Evolutionary conservation across 92 coral and sea anemone species (phyloP).

Genomic region (Ricordea florida): DNA sequence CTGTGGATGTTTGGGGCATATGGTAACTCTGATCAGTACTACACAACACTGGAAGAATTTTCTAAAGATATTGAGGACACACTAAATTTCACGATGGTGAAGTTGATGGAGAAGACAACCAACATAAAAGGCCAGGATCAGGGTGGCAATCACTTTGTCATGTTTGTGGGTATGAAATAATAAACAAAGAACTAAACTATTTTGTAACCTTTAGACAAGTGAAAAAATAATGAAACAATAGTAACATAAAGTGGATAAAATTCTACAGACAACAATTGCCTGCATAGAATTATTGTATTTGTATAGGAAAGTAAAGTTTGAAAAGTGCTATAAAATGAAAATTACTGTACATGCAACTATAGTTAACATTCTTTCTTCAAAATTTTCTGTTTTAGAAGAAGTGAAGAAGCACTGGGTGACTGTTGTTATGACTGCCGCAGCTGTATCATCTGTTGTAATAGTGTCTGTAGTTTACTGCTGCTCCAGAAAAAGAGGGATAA

Average conservation of each 20-base stretch:
- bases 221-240: too few species aligned
- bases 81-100: not conserved
- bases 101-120: not conserved
- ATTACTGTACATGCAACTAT: not conserved
- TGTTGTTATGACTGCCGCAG: slow-evolving; percentile 59
- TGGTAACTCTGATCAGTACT: slow-evolving; percentile 21
- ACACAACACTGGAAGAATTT: not conserved
- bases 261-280: too few species aligned
- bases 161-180: too few species aligned
- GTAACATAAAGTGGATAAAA: too few species aligned
- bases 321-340: too few species aligned
- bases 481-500: slow-evolving; percentile 29
- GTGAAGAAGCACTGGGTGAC: slow-evolving; percentile 74
- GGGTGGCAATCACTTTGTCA: too few species aligned
- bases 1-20: slow-evolving; percentile 59
- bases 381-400: not conserved
- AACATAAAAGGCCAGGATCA: not conserved
- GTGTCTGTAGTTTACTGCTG: slow-evolving; percentile 63
- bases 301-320: too few species aligned
- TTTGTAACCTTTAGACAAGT: too few species aligned
- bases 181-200: too few species aligned
- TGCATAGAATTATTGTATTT: too few species aligned
- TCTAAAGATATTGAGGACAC: not conserved
- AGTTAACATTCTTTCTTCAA: not conserved
- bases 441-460: slow-evolving; percentile 53